A percentile compares a stretch with the other conserved stretches of the same genome.
Conservation (phyloP, 2,888 invertebrate species). For the Apoda limacodes region DNA sequence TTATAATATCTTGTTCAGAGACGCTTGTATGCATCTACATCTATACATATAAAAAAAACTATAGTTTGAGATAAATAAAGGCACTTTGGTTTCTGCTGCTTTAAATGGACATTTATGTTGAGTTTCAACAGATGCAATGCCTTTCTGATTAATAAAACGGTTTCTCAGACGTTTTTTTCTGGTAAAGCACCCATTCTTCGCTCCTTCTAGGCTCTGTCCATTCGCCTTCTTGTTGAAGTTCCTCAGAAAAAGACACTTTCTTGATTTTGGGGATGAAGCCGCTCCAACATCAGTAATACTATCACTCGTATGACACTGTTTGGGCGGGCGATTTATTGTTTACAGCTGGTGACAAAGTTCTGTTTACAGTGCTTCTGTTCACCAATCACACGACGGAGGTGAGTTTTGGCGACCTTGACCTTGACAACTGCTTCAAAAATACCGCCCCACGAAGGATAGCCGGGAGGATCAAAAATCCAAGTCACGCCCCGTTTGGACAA, state of each 20-base stretch:
- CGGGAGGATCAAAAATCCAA: too few relatives aligned
- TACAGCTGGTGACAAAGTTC: too few relatives aligned
- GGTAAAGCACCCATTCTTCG: constrained; percentile 10
- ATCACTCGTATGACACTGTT: too few relatives aligned
- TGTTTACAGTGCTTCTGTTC: too few relatives aligned
- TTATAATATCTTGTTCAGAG: constrained; percentile 9
- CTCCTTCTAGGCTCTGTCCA: constrained; percentile 3
- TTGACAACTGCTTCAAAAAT: too few relatives aligned
- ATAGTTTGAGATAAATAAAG: constrained; percentile 13
- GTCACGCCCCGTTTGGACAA: too few relatives aligned
- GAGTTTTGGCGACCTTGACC: too few relatives aligned
- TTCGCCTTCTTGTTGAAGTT: constrained; percentile 2
- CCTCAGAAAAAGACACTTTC: neutral
- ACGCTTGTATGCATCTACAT: constrained; percentile 9
- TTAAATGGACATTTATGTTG: constrained; percentile 10
- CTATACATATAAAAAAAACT: too few relatives aligned
- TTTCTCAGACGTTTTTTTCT: constrained; percentile 12
- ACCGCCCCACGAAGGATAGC: too few relatives aligned
- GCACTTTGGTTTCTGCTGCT: constrained; percentile 17
- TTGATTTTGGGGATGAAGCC: neutral
- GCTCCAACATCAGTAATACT: too few relatives aligned
- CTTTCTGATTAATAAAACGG: constrained; percentile 10
- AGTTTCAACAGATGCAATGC: constrained; percentile 8
- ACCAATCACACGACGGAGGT: too few relatives aligned
- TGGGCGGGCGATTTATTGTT: too few relatives aligned